phyloP scores from a whole-genome alignment of 2,113 vertebrate genomes.

The Dunckerocampus dactyliophorus region DNA sequence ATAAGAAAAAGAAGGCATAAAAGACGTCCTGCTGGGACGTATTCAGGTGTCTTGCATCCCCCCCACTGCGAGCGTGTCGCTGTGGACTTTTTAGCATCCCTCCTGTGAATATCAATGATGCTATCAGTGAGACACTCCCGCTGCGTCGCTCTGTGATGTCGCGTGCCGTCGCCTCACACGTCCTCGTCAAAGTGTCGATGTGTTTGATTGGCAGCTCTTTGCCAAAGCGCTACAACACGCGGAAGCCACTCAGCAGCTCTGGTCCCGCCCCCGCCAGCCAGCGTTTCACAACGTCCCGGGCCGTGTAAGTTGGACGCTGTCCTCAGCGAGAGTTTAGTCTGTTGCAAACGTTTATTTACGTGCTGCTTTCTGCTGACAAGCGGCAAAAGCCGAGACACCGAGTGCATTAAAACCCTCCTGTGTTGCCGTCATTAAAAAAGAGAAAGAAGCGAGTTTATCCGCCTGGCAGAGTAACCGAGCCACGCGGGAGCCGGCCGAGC shows the following conservation, averaged over 20 bases:
- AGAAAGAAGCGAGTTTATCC: slow-evolving; percentile 35
- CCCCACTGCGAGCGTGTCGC: slow-evolving; percentile 5
- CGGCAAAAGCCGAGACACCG: no score
- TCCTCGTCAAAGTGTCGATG: background rate
- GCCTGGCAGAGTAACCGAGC: slow-evolving; percentile 47
- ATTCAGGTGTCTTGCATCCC: slow-evolving; percentile 42
- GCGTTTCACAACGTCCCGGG: no score
- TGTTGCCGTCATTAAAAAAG: slow-evolving; percentile 28
- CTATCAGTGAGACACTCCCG: background rate
- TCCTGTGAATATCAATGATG: slow-evolving; percentile 8
- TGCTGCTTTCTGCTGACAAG: no score
- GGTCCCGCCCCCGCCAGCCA: no score
- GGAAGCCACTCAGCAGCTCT: no score
- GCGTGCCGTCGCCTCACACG: background rate
- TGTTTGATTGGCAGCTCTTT: no score
- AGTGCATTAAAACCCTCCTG: slow-evolving; percentile 41
- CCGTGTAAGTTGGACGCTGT: no score
- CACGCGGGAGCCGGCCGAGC: slow-evolving; percentile 45
- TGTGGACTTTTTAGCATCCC: slow-evolving; percentile 3
- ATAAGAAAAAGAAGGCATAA: background rate
- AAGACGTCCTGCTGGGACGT: slow-evolving; percentile 25
- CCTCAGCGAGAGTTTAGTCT: no score
- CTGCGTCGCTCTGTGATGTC: background rate
- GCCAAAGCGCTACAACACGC: no score
- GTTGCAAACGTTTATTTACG: no score